Evolutionary conservation across 2,113 vertebrate species (phyloP), one percentile per base, ranked within the genome.

Genomic region (Cochlearius cochlearius): DNA sequence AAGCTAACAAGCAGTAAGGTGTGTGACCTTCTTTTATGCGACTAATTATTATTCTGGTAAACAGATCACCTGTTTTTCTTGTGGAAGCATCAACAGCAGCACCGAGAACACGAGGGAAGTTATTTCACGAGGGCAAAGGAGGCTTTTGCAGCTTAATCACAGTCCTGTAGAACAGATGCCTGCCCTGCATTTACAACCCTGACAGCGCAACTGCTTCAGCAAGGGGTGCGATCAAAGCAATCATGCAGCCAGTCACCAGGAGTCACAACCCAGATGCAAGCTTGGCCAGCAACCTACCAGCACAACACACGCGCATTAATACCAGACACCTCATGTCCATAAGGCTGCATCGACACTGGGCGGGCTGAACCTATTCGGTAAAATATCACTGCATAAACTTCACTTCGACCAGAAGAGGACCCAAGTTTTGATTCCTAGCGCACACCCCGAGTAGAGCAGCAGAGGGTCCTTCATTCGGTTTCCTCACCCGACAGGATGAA

Each of bases 1-100:
- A 91, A 91, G 55, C 66, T 92, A 96, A 97, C 96, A 96, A 92
- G 94, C 45, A 82, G 77, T 38, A 67, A 92, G 76, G 58, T 23
- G 73, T 43, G 11, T 66, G 47, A 58, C 66, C 59, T 41, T 58
- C 36, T 83, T 96, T 91, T 74, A 50, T 71, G 90, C 77, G 53
- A 74, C 92, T 96, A 96, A 94, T 91, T 96, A 43, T 49, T 77
- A 78, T 90, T 94, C 74, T 3, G 0, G 81, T 50, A 92, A 78
- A 95, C 78, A 80, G 58, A 81, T 90, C 84, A 53, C 86, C 72
- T 88, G 2, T 88, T 97, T 95, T 93, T 77, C 94, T 85, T 82
- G 71, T 14, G 58, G 64, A 38, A 95, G 83, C 75, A 82, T 30
- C 59, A 64, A 47, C 55, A 23, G 66, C 56, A 89, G 69, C 49